Evolutionary conservation across 2,888 invertebrate genomes (phyloP).

Genomic region (Lasioglossum leucozonium): DNA sequence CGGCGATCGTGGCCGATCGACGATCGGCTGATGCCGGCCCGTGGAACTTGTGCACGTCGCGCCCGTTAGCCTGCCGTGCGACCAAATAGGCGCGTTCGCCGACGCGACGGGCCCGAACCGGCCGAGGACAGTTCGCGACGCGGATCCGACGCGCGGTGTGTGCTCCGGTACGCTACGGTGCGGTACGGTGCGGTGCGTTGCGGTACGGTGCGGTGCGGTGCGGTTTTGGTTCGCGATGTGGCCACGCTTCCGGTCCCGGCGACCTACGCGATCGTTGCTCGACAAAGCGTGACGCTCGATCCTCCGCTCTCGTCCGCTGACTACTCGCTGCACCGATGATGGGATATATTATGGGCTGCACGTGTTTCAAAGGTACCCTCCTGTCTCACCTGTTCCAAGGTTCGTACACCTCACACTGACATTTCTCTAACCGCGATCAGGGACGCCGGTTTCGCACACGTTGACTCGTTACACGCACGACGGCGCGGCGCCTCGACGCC

Average conservation of each 20-base stretch:
- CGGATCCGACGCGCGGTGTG: neutral
- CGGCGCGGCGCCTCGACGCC: neutral
- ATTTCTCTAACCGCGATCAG: neutral
- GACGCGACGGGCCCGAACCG: constrained; percentile 27
- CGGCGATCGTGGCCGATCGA: constrained; percentile 41
- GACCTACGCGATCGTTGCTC: constrained; percentile 30
- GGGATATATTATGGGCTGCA: constrained; percentile 97
- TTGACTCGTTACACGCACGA: too few relatives aligned
- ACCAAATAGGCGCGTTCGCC: constrained; percentile 45
- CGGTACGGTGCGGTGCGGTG: constrained; percentile 42
- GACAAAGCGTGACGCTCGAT: constrained; percentile 27
- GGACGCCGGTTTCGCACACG: neutral
- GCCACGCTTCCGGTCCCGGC: constrained; percentile 67
- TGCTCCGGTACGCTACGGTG: neutral
- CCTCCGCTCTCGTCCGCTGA: constrained; percentile 14
- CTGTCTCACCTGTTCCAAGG: constrained; percentile 83
- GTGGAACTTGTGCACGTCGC: constrained; percentile 34
- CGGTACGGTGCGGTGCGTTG: neutral
- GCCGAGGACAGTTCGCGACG: constrained; percentile 22
- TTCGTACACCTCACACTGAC: constrained; percentile 61
- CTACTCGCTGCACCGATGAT: constrained; percentile 88
- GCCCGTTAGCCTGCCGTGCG: constrained; percentile 54
- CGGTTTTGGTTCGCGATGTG: constrained; percentile 70
- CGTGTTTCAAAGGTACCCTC: constrained; percentile 93
- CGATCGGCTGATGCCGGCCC: constrained; percentile 6